Evolutionary conservation across 2,113 vertebrate species (phyloP), one percentile per base, ranked within the genome.

Genomic region (Cochlearius cochlearius): DNA sequence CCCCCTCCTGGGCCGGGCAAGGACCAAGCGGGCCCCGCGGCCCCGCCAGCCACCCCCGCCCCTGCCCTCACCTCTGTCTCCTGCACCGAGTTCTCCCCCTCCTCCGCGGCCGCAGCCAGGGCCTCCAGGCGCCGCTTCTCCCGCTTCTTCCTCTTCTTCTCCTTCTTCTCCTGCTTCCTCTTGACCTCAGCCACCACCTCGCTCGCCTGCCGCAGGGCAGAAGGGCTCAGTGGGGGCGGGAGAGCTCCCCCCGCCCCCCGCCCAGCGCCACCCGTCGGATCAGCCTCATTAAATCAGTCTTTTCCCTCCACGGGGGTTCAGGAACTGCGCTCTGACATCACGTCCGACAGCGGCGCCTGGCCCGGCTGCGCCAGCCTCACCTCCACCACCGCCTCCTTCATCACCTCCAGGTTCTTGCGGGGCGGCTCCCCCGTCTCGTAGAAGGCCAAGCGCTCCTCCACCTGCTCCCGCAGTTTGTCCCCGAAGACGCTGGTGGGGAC

Each of bases 281-380:
- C 99, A 99, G 99, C 96, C 99, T 99, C 99, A 99, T 99, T 99
- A 99, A 99, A 99, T 99, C 99, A 99, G 98, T 98, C 98, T 98
- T 97, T 94, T 63, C 23, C 98, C 99, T 99, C 98, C 98, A 99
- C 5, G 1, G 27, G 0, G 11, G 27, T 95, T 98, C 99, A 99
- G 98, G 98, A 98, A 89, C 9, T 39, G 86, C 83, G 15, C 66
- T 1, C 43, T 72, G 29, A 99, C 99, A 99, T 99, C 99, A 99
- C 59, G 5, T 98, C 98, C 99, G 98, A 98, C 94, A 9, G 22
- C 13, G 0, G 6, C 11, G 27, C 67, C 11, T 16, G 3, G 18
- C 30, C 26, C 16, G 25, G 2, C 13, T 38, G 34, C 2, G 1
- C 25, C 11, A 3, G 49, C 38, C 98, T 93, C 78, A 99, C 99